Conservation (phyloP, 2,113 vertebrate species). For the Grantiella picta region DNA sequence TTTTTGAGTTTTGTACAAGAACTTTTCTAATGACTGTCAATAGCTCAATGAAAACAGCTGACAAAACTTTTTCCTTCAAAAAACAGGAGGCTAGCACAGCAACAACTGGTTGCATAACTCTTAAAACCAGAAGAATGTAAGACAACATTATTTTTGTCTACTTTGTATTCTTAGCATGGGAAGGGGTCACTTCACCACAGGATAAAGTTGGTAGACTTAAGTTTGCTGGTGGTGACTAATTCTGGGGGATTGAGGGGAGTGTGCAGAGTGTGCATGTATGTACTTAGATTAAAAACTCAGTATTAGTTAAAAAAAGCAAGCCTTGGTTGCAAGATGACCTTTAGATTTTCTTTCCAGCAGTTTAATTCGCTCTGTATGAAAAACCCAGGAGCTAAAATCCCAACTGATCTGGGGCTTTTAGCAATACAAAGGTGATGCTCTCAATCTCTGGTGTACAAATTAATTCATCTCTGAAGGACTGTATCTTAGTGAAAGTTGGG, state of each 20-base stretch:
- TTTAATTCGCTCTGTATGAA: conserved; percentile 41
- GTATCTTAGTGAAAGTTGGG: not conserved
- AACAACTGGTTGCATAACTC: not conserved
- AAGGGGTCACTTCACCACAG: not conserved
- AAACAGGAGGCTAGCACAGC: not conserved
- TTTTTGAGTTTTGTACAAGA: not conserved
- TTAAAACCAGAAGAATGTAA: not conserved
- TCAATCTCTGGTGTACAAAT: conserved; percentile 44
- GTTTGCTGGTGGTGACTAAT: not conserved
- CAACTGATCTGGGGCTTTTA: conserved; percentile 1
- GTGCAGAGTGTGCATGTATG: not conserved
- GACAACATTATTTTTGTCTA: not conserved
- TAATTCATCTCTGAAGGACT: conserved; percentile 38
- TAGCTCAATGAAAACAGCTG: not conserved
- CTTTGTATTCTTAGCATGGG: not conserved
- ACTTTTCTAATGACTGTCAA: not conserved
- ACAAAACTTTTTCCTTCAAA: not conserved
- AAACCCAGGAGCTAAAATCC: conserved; percentile 49
- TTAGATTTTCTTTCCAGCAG: not conserved
- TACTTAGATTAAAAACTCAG: not conserved
- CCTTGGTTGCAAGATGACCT: conserved; percentile 27
- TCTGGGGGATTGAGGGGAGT: not conserved
- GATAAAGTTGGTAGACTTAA: not conserved
- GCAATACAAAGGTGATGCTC: conserved; percentile 51
- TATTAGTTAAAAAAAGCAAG: conserved; percentile 3